A percentile compares a stretch with the other conserved stretches of the same genome.
These are phyloP conservation scores for Psylliodes chrysocephalus DNA, from an alignment of 2,888 invertebrate genomes.

Conservation along the genomic window DNA sequence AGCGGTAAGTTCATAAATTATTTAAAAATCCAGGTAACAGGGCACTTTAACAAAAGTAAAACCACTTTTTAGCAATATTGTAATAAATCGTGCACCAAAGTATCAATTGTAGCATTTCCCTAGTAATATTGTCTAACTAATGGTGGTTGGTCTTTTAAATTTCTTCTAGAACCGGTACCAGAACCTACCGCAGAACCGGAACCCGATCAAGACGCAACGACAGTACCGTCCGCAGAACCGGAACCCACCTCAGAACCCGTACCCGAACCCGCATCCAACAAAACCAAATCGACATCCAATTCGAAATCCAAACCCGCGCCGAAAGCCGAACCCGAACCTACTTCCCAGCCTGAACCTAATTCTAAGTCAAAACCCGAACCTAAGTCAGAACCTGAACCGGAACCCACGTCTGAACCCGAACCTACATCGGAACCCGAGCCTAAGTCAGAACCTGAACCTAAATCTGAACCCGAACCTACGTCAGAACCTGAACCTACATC, in stretches of 20 bases:
- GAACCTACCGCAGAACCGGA: slow-evolving; percentile 58
- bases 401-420: slow-evolving; percentile 62
- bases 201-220: slow-evolving; percentile 61
- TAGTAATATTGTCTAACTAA: slow-evolving; percentile 27
- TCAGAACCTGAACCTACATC: slow-evolving; percentile 61
- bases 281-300: slow-evolving; percentile 63
- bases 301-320: slow-evolving; percentile 62
- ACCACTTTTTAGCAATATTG: slow-evolving; percentile 17
- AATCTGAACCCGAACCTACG: slow-evolving; percentile 63
- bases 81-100: slow-evolving; percentile 26
- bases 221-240: slow-evolving; percentile 63
- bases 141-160: slow-evolving; percentile 57
- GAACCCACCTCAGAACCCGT: slow-evolving; percentile 56
- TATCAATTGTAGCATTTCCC: slow-evolving; percentile 18
- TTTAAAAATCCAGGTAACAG: slow-evolving; percentile 23
- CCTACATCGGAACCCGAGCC: slow-evolving; percentile 64
- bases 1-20: slow-evolving; percentile 17
- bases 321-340: slow-evolving; percentile 59
- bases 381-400: slow-evolving; percentile 62
- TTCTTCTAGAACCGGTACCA: slow-evolving; percentile 60
- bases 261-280: slow-evolving; percentile 61
- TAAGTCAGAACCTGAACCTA: slow-evolving; percentile 57
- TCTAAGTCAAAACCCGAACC: slow-evolving; percentile 61
- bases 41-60: slow-evolving; percentile 34
- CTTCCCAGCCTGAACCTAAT: slow-evolving; percentile 56